Evolutionary conservation across 2,888 invertebrate genomes (phyloP).

Genomic region (Drepana falcataria): DNA sequence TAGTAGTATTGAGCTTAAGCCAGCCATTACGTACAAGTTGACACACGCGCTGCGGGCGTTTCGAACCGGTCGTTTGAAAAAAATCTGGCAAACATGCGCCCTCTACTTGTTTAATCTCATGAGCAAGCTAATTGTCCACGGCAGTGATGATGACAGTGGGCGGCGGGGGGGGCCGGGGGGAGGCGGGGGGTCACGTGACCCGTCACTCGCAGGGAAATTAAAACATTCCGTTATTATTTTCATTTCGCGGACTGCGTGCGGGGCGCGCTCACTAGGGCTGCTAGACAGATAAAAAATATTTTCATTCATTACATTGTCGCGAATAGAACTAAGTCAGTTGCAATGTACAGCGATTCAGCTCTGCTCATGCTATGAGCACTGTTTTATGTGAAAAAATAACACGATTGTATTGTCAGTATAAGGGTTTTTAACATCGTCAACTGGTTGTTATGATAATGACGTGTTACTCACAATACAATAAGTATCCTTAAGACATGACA

Average conservation of each 20-base stretch:
- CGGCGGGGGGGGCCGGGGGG: slow-evolving; percentile 15
- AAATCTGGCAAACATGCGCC: slow-evolving; percentile 48
- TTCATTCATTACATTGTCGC: slow-evolving; percentile 1
- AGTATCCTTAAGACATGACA: no score
- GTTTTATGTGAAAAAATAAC: neutral
- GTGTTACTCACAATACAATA: no score
- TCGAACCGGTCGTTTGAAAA: slow-evolving; percentile 36
- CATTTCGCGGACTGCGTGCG: slow-evolving; percentile 30
- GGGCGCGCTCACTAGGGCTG: slow-evolving; percentile 17
- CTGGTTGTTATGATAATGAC: no score
- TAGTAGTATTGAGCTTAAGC: slow-evolving; percentile 31
- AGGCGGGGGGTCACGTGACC: slow-evolving; percentile 68
- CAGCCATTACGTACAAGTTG: slow-evolving; percentile 34
- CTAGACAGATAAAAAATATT: slow-evolving; percentile 15
- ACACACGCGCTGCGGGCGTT: slow-evolving; percentile 33
- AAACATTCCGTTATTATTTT: slow-evolving; percentile 77
- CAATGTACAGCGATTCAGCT: no score
- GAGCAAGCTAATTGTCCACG: slow-evolving; percentile 73
- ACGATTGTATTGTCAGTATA: no score
- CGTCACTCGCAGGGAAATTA: slow-evolving; percentile 78
- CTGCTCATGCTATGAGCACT: neutral
- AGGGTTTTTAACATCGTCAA: no score
- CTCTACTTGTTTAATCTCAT: slow-evolving; percentile 70
- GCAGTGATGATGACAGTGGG: slow-evolving; percentile 69
- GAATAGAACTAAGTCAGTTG: slow-evolving; percentile 5